Evolutionary conservation across 2,113 vertebrate species (phyloP).

Genomic region (Sylvia atricapilla): DNA sequence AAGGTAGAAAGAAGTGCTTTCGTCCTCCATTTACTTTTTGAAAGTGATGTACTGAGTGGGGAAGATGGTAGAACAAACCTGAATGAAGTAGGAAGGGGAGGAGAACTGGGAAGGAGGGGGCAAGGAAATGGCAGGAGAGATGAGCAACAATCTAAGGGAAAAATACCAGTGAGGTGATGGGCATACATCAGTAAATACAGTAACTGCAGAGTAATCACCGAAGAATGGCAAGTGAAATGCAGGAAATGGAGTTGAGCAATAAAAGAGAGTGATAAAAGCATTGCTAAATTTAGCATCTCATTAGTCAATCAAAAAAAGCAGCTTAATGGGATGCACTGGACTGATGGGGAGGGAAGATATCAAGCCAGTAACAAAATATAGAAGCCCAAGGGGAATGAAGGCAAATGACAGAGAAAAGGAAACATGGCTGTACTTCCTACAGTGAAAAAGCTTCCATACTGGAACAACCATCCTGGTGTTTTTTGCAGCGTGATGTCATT

Average conservation of each 20-base stretch:
- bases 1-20: background rate
- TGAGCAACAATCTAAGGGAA: background rate
- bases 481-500: background rate
- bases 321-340: background rate
- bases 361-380: background rate
- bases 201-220: background rate
- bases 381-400: background rate
- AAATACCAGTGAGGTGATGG: background rate
- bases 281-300: conserved; percentile 27
- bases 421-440: background rate
- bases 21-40: background rate
- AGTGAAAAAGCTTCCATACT: background rate
- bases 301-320: conserved; percentile 43
- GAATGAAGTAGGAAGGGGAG: background rate
- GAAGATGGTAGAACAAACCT: background rate
- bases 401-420: background rate
- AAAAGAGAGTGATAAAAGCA: background rate
- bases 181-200: background rate
- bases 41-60: background rate
- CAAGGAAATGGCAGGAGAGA: background rate
- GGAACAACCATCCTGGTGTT: background rate
- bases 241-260: background rate
- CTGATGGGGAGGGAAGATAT: conserved; percentile 2
- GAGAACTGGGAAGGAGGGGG: background rate
- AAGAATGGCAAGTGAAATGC: background rate